Evolutionary conservation across 2,113 vertebrate genomes (phyloP), one percentile per base, ranked within the genome.

Genomic region (Dicrurus megarhynchus): DNA sequence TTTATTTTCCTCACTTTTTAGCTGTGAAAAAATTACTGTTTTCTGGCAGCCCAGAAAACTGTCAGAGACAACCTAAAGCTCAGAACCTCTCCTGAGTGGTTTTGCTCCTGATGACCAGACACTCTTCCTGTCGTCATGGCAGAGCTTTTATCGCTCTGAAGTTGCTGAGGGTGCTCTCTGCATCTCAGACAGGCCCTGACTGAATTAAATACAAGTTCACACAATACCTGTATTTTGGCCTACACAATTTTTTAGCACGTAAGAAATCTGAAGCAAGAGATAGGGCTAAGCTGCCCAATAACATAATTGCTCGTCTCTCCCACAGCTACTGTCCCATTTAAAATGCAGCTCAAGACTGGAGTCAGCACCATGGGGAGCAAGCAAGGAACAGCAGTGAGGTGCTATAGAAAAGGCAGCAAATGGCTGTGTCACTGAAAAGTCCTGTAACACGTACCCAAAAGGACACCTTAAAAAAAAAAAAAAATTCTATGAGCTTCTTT

Each of bases 111-210:
- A n/a, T 37, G 67, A n/a, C 7, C 46, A 65, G 32, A 47, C 16
- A 49, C 30, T 44, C 23, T 9, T 55, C 35, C 22, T 28, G 26
- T 37, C 3, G 0, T 4, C 28, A 35, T 2, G 7, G 27, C 7
- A 11, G 30, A 28, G 18, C 21, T 78, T 59, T 52, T 28, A 21
- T 9, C 26, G 4, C 56, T 27, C 69, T 67, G 21, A 70, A 42
- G 21, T 27, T 35, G 35, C 24, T 41, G 44, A 32, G 30, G 59
- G 37, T 13, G n/a, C n/a, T 84, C 55, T 41, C 35, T 33, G 12
- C 27, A 33, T 22, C 56, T 64, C 39, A 77, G 32, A 46, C 9
- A 24, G 16, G 22, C 28, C 46, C 30, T 10, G 39, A 20, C 49
- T 57, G 59, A 86, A 61, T 69, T 22, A 39, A 81, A 50, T 0